Conservation (phyloP, 2,113 vertebrate genomes). For the Puma concolor region DNA sequence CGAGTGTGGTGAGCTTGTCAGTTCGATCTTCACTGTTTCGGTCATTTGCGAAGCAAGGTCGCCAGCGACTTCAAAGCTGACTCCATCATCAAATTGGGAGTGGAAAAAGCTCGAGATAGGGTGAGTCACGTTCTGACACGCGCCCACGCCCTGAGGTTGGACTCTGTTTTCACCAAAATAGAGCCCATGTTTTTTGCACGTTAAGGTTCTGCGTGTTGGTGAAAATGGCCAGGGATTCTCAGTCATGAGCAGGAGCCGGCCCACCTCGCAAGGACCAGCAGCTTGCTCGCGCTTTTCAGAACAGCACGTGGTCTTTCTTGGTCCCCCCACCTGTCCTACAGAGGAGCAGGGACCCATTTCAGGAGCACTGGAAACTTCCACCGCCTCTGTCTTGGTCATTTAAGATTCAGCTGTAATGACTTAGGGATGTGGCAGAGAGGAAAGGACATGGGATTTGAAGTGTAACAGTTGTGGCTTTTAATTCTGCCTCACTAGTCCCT, state of each 20-base stretch:
- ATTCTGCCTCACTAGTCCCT: neutral
- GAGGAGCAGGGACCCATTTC: rapidly evolving
- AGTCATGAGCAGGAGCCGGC: neutral
- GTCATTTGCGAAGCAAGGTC: conserved; percentile 52
- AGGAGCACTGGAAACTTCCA: too few species aligned
- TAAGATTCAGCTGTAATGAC: neutral
- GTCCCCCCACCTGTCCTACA: neutral
- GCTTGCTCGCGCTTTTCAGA: neutral
- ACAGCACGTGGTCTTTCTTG: too few species aligned
- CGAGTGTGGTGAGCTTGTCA: conserved; percentile 54
- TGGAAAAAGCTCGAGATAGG: conserved; percentile 60
- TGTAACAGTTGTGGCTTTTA: neutral
- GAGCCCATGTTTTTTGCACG: conserved; percentile 39
- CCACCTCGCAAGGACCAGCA: neutral
- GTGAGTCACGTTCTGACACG: conserved; percentile 70
- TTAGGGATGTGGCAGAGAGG: neutral
- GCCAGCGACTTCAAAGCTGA: conserved; percentile 29
- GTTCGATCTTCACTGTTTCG: conserved; percentile 54
- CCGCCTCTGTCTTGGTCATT: neutral
- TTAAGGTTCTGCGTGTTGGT: neutral
- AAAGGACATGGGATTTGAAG: neutral
- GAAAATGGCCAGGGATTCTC: neutral
- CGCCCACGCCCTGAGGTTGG: conserved; percentile 22
- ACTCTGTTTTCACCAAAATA: conserved; percentile 55
- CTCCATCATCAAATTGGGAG: conserved; percentile 21